phyloP scores from a whole-genome alignment of 2,888 invertebrate genomes.

The Chalcosyrphus nemorum region DNA sequence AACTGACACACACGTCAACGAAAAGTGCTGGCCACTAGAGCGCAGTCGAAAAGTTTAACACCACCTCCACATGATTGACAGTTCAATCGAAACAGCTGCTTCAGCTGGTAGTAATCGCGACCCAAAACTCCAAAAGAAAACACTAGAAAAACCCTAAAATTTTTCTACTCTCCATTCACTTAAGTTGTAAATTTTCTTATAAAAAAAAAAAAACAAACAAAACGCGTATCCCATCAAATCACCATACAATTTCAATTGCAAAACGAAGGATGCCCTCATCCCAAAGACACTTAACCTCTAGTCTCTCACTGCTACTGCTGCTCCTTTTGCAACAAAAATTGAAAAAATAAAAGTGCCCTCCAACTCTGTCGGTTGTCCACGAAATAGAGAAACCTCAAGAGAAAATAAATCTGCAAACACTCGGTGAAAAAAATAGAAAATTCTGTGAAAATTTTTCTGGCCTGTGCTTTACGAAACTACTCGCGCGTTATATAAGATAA shows the following conservation, averaged over 20 bases:
- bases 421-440: constrained; percentile 63
- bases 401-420: constrained; percentile 27
- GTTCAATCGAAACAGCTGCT: constrained; percentile 74
- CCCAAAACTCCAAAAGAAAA: constrained; percentile 5
- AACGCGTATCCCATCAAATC: constrained; percentile 1
- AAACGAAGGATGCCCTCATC: constrained; percentile 32
- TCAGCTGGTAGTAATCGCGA: constrained; percentile 69
- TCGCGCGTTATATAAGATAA: constrained; percentile 66
- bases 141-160: neutral
- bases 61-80: constrained; percentile 59
- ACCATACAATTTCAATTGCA: neutral
- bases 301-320: neutral
- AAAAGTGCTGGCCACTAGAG: constrained; percentile 13
- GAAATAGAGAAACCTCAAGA: constrained; percentile 49
- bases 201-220: no score
- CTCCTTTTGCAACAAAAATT: constrained; percentile 17
- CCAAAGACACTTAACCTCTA: constrained; percentile 50
- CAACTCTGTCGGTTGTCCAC: constrained; percentile 11
- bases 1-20: constrained; percentile 56
- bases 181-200: constrained; percentile 32
- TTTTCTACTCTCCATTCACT: constrained; percentile 24
- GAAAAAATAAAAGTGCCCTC: neutral
- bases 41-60: constrained; percentile 66
- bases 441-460: constrained; percentile 69
- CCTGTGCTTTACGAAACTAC: no score